These are phyloP conservation scores for Mimas tiliae DNA, from an alignment of 2,888 invertebrate genomes.

Conservation along the genomic window DNA sequence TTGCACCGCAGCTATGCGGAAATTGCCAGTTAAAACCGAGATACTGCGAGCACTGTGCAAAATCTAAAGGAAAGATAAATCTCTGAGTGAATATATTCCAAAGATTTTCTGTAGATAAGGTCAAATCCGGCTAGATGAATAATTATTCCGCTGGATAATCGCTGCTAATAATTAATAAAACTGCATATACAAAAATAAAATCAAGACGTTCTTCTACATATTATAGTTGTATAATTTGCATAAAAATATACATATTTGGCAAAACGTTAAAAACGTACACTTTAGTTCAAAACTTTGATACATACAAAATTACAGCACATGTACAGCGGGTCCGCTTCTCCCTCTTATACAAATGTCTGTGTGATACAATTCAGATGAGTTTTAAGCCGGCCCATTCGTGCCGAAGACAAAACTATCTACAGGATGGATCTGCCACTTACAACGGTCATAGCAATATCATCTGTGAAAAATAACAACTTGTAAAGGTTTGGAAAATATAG, in stretches of 20 bases:
- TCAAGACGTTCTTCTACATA: slow-evolving; percentile 4
- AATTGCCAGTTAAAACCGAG: slow-evolving; percentile 25
- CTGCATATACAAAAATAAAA: neutral
- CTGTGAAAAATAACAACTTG: too few species aligned
- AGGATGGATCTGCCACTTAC: too few species aligned
- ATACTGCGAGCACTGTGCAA: slow-evolving; percentile 29
- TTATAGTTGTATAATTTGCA: neutral
- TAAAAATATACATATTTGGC: slow-evolving; percentile 33
- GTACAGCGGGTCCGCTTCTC: too few species aligned
- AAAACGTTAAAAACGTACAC: too few species aligned
- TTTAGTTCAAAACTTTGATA: too few species aligned
- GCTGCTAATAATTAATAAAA: neutral
- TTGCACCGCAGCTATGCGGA: slow-evolving; percentile 18
- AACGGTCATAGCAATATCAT: too few species aligned
- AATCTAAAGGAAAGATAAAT: neutral
- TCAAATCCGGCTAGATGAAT: slow-evolving; percentile 6
- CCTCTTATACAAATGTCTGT: too few species aligned
- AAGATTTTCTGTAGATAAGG: slow-evolving; percentile 19
- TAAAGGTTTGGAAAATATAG: slow-evolving; percentile 32
- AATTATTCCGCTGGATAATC: neutral
- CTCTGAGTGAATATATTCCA: slow-evolving; percentile 7
- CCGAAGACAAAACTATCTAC: too few species aligned
- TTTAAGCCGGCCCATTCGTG: too few species aligned
- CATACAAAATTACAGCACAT: too few species aligned
- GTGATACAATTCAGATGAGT: too few species aligned